These are phyloP conservation scores for Ctenodactylus gundi DNA, from an alignment of 2,113 vertebrate genomes.

Conservation along the genomic window DNA sequence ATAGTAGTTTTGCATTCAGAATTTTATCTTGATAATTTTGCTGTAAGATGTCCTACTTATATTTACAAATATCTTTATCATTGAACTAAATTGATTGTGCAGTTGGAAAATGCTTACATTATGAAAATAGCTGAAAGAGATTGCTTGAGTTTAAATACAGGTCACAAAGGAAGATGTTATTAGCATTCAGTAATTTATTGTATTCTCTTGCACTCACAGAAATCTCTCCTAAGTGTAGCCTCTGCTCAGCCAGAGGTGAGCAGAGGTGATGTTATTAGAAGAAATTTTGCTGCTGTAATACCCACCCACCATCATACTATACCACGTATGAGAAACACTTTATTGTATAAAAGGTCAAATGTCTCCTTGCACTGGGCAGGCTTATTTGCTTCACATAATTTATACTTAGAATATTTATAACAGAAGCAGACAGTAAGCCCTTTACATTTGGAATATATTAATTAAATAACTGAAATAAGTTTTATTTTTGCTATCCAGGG, in stretches of 20 bases:
- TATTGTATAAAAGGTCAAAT: background rate
- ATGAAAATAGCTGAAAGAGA: background rate
- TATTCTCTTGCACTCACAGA: background rate
- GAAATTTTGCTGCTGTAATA: background rate
- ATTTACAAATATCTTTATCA: conserved; percentile 14
- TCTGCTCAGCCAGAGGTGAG: background rate
- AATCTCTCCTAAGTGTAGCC: background rate
- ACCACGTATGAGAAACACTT: background rate
- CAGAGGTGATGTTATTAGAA: background rate
- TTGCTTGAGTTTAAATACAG: background rate
- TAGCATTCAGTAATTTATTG: conserved; percentile 5
- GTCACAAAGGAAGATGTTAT: background rate
- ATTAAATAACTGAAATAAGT: conserved; percentile 19
- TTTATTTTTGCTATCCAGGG: background rate
- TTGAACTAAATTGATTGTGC: background rate
- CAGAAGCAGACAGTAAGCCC: background rate
- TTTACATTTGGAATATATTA: background rate
- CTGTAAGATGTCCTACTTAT: background rate
- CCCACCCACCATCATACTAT: background rate
- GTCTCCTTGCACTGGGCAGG: background rate
- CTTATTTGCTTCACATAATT: background rate
- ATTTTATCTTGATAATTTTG: background rate
- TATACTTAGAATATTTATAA: background rate
- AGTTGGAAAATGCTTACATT: conserved; percentile 26
- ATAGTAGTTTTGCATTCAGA: background rate